phyloP scores from a whole-genome alignment of 1,140 invertebrate species.

The Tribolium castaneum region DNA sequence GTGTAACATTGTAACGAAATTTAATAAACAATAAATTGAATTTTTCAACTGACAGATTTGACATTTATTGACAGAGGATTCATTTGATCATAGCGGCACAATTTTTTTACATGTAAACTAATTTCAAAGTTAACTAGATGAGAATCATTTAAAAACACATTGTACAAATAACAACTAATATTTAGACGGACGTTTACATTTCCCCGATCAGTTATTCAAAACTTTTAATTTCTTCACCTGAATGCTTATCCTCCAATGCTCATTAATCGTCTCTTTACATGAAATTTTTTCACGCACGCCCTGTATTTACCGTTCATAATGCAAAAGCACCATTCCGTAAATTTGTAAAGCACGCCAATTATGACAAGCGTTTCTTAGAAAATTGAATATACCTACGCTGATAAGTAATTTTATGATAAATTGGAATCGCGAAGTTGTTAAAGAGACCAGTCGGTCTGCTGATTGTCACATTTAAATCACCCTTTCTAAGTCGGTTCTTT shows the following conservation, averaged over 20 bases:
- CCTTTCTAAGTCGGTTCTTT: background rate
- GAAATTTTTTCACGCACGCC: background rate
- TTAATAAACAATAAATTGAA: no score
- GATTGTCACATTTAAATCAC: slow-evolving; percentile 6
- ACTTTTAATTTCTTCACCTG: background rate
- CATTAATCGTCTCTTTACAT: background rate
- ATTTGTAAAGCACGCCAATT: slow-evolving; percentile 42
- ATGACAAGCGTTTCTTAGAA: slow-evolving; percentile 42
- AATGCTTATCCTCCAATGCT: background rate
- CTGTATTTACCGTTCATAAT: slow-evolving; percentile 7
- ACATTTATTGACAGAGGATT: no score
- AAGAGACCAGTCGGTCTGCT: slow-evolving; percentile 28
- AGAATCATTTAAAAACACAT: no score
- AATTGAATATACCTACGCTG: slow-evolving; percentile 42
- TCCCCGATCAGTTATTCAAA: no score
- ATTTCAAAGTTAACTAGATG: no score
- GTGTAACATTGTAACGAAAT: no score
- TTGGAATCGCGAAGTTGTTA: slow-evolving; percentile 42
- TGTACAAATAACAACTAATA: no score
- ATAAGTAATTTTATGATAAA: slow-evolving; percentile 43
- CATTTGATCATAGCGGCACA: no score
- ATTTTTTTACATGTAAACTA: no score
- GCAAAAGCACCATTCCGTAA: slow-evolving; percentile 31
- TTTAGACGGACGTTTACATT: no score
- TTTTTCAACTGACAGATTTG: no score